phyloP scores from a whole-genome alignment of 2,888 invertebrate species.

The Dynastes maya region DNA sequence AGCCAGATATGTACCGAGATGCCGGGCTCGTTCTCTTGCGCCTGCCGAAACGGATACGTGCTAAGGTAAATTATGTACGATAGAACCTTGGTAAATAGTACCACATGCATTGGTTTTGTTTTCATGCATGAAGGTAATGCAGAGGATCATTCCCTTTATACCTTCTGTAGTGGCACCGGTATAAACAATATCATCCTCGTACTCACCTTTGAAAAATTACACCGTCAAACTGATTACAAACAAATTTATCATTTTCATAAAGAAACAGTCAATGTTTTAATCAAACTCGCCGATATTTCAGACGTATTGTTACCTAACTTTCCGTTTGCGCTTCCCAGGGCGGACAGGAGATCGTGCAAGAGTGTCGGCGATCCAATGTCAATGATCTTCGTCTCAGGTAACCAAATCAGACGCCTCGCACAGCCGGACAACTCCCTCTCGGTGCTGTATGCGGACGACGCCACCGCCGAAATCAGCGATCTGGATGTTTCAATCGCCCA shows the following conservation, averaged over 20 bases:
- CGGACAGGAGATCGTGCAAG: conserved; percentile 80
- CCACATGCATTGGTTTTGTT: too few relatives aligned
- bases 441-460: conserved; percentile 67
- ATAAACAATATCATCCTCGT: too few relatives aligned
- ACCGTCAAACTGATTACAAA: too few relatives aligned
- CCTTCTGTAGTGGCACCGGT: too few relatives aligned
- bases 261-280: background rate
- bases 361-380: conserved; percentile 74
- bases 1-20: conserved; percentile 78
- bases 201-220: too few relatives aligned
- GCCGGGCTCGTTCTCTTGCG: conserved; percentile 74
- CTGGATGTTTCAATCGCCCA: conserved; percentile 72
- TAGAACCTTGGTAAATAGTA: background rate
- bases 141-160: too few relatives aligned
- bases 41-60: conserved; percentile 75
- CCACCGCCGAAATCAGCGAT: conserved; percentile 72
- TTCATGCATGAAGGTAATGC: too few relatives aligned
- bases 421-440: conserved; percentile 64
- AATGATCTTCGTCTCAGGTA: conserved; percentile 73
- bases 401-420: conserved; percentile 74
- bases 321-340: conserved; percentile 62
- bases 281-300: too few relatives aligned
- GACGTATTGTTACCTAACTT: too few relatives aligned
- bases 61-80: conserved; percentile 68
- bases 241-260: background rate